phyloP scores from a whole-genome alignment of 2,888 invertebrate species.

The Polylopha cassiicola region DNA sequence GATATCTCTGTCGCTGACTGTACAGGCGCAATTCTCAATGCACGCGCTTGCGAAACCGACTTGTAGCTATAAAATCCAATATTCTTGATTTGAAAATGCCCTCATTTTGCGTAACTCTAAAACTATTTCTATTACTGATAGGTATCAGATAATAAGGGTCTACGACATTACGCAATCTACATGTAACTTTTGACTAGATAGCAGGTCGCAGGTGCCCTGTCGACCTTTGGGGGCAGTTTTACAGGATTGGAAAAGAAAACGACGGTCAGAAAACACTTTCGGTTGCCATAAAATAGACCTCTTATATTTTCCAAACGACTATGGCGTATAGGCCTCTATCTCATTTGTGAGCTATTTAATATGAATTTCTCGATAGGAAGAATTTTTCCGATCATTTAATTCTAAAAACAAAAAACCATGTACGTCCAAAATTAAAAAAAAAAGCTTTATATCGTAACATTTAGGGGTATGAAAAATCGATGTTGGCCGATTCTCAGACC shows the following conservation, averaged over 20 bases:
- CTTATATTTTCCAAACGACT: constrained; percentile 42
- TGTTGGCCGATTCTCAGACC: too few species aligned
- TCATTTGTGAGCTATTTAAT: constrained; percentile 29
- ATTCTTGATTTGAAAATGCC: too few species aligned
- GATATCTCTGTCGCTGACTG: too few species aligned
- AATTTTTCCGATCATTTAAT: not conserved
- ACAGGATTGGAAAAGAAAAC: constrained; percentile 60
- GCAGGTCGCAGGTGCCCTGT: constrained; percentile 46
- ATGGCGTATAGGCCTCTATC: constrained; percentile 32
- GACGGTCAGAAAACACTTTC: constrained; percentile 56
- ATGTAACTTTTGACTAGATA: constrained; percentile 20
- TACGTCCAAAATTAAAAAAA: not conserved
- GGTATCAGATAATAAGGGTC: constrained; percentile 18
- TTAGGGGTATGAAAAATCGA: too few species aligned
- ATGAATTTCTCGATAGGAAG: constrained; percentile 22
- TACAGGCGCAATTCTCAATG: too few species aligned
- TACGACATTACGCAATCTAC: constrained; percentile 13
- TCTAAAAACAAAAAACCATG: not conserved
- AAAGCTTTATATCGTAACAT: too few species aligned
- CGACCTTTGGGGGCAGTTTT: constrained; percentile 53
- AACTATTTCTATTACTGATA: too few species aligned
- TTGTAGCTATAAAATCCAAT: too few species aligned
- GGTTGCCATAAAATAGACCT: constrained; percentile 47
- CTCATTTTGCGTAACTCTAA: too few species aligned
- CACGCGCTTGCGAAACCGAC: too few species aligned